Conservation (phyloP, 2,113 vertebrate genomes). For the Mus pahari region DNA sequence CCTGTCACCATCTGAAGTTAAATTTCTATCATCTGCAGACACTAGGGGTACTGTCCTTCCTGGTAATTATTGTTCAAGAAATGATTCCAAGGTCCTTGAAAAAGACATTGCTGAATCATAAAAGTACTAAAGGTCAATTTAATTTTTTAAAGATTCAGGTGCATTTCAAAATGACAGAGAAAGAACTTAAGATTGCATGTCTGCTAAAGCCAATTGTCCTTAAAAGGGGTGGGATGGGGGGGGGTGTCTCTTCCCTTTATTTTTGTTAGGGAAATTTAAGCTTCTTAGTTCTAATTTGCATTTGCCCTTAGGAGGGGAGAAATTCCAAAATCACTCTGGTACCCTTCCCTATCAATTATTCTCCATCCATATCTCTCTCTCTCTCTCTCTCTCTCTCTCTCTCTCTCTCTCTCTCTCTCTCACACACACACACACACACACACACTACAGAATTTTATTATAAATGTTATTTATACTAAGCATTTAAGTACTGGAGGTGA, state of each 20-base stretch:
- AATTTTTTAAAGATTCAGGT: slow-evolving; percentile 35
- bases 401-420: neutral
- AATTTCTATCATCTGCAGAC: neutral
- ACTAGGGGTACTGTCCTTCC: neutral
- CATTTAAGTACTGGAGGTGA: neutral
- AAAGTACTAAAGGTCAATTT: slow-evolving; percentile 34
- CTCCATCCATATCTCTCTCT: neutral
- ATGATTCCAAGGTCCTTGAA: neutral
- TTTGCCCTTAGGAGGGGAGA: slow-evolving; percentile 40
- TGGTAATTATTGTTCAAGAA: slow-evolving; percentile 51
- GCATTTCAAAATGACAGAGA: slow-evolving; percentile 53
- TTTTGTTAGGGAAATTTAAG: slow-evolving; percentile 52
- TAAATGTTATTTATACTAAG: slow-evolving; percentile 31
- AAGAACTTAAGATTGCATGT: slow-evolving; percentile 30
- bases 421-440: slow-evolving; percentile 45
- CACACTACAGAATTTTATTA: slow-evolving; percentile 20
- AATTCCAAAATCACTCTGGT: slow-evolving; percentile 37
- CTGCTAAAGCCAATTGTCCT: slow-evolving; percentile 54
- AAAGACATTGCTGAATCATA: slow-evolving; percentile 32
- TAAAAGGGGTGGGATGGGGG: neutral
- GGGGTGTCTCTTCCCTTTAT: neutral
- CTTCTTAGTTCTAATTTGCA: slow-evolving; percentile 60
- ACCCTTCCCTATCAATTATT: slow-evolving; percentile 48
- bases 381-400: neutral
- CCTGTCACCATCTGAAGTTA: neutral